Conservation (phyloP, 2,113 vertebrate species). For the Ctenodactylus gundi region DNA sequence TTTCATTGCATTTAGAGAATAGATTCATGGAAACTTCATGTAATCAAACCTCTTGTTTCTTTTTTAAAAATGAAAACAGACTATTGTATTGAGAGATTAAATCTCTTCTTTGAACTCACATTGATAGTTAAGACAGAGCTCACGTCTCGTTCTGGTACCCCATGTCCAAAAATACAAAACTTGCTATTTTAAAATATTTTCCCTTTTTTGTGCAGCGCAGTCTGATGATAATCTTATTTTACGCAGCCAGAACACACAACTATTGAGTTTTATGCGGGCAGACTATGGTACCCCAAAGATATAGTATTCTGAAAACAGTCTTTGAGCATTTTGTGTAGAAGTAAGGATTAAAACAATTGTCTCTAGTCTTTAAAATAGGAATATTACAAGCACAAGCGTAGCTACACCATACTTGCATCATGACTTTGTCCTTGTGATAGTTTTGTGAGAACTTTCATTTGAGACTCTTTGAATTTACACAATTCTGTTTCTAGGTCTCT, state of each 20-base stretch:
- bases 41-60: not conserved
- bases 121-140: not conserved
- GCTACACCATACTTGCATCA: not conserved
- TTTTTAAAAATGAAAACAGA: constrained; percentile 40
- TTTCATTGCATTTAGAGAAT: not conserved
- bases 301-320: not conserved
- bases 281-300: too few species aligned
- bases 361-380: not conserved
- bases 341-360: not conserved
- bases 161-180: not conserved
- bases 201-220: not conserved
- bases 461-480: constrained; percentile 56
- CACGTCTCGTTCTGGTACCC: not conserved
- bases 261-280: too few species aligned
- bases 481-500: constrained; percentile 86
- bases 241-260: too few species aligned
- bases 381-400: too few species aligned
- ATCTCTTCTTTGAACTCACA: not conserved
- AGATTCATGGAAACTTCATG: not conserved
- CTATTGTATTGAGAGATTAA: not conserved
- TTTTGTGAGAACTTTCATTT: not conserved
- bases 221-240: too few species aligned
- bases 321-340: not conserved
- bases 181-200: not conserved
- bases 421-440: not conserved